Percentiles rank a stretch among this genome's conserved stretches.
Evolutionary conservation across 2,797 vertebrate species (phyloP).

Genomic region (Oreochromis grahami): DNA sequence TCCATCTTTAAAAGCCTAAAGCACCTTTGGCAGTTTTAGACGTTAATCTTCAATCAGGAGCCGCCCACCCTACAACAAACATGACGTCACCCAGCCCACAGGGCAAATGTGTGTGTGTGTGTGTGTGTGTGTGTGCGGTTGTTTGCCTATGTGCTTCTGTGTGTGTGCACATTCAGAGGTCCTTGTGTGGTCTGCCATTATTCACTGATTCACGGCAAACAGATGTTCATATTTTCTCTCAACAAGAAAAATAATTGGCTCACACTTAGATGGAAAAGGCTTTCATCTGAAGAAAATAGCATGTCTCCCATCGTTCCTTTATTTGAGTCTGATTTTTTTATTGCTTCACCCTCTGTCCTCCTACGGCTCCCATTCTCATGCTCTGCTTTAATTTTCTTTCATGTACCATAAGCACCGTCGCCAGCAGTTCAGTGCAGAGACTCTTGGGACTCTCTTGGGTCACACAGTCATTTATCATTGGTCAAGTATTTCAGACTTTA

Average conservation of each 20-base stretch:
- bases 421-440: not conserved
- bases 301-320: not conserved
- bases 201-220: conserved; percentile 55
- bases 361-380: not conserved
- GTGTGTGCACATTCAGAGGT: conserved; percentile 1
- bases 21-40: conserved; percentile 32
- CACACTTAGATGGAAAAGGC: conserved; percentile 41
- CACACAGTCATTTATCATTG: not conserved
- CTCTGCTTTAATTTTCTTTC: not conserved
- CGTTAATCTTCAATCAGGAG: conserved; percentile 53
- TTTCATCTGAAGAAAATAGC: conserved; percentile 51
- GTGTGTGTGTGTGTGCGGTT: not conserved
- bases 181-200: conserved; percentile 20
- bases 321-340: not conserved
- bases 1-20: conserved; percentile 48
- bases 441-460: not conserved
- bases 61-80: conserved; percentile 43
- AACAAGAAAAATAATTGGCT: conserved; percentile 58
- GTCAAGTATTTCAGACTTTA: not conserved
- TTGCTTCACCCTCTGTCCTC: not conserved
- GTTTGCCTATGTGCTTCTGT: not conserved
- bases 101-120: conserved; percentile 7
- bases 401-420: not conserved
- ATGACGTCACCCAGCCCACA: conserved; percentile 48
- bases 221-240: conserved; percentile 59